phyloP scores from a whole-genome alignment of 2,113 vertebrate species.

The Lamprologus callipterus region DNA sequence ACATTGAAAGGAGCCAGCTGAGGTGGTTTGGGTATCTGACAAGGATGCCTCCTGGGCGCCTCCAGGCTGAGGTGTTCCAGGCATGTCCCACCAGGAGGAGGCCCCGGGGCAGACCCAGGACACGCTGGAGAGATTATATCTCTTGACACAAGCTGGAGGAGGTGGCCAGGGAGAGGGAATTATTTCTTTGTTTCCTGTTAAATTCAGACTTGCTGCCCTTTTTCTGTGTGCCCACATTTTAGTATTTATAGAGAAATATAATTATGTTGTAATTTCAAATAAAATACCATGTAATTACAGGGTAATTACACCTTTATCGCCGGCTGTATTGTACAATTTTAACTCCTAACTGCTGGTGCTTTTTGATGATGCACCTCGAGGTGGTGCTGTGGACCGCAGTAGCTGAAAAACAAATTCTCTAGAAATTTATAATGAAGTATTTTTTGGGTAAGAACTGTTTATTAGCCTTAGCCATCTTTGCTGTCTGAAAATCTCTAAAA shows the following conservation, averaged over 20 bases:
- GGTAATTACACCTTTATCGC: background rate
- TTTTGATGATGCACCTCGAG: background rate
- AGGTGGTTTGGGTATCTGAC: background rate
- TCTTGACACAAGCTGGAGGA: background rate
- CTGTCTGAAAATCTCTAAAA: background rate
- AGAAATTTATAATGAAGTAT: background rate
- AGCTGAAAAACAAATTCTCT: background rate
- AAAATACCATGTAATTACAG: background rate
- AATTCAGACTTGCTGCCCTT: background rate
- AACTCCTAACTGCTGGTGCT: background rate
- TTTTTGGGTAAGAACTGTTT: background rate
- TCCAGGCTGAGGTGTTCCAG: background rate
- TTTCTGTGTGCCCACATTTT: background rate
- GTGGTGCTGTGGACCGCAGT: background rate
- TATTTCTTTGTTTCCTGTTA: accelerated
- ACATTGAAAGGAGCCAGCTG: background rate
- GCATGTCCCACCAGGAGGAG: background rate
- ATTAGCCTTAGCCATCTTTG: background rate
- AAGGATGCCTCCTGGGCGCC: background rate
- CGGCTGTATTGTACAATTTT: background rate
- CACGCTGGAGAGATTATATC: background rate
- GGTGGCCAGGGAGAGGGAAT: background rate
- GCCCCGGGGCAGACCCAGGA: background rate
- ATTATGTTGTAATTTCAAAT: background rate
- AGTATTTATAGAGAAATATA: background rate